Conservation (phyloP, 2,888 invertebrate genomes). For the Caenorhabditis sp. region DNA sequence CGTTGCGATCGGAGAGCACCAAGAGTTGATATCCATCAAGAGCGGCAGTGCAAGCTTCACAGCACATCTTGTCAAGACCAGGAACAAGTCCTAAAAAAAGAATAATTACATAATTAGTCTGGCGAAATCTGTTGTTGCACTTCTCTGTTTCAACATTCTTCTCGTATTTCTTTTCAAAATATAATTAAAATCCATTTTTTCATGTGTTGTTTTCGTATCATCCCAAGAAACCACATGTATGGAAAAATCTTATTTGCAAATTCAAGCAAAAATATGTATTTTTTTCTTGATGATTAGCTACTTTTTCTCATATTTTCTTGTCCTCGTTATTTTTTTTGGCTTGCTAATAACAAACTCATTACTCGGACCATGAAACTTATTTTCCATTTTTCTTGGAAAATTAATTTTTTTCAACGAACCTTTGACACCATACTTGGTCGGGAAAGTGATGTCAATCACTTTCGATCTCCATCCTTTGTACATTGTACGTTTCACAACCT, state of each 20-base stretch:
- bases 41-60: slow-evolving; percentile 84
- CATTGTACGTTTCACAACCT: slow-evolving; percentile 79
- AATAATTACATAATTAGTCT: too few species aligned
- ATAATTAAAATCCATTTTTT: not conserved
- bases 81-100: slow-evolving; percentile 78
- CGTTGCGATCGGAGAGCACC: slow-evolving; percentile 82
- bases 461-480: slow-evolving; percentile 86
- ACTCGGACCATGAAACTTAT: slow-evolving; percentile 44
- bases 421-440: slow-evolving; percentile 78
- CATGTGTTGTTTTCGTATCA: not conserved
- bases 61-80: slow-evolving; percentile 83
- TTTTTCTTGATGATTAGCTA: not conserved
- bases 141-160: not conserved
- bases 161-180: not conserved
- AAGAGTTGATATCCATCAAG: slow-evolving; percentile 83
- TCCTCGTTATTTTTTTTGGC: not conserved
- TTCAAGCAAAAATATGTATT: not conserved
- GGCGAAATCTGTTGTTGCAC: too few species aligned
- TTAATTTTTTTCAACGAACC: slow-evolving; percentile 27
- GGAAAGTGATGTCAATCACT: slow-evolving; percentile 88
- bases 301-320: not conserved
- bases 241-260: too few species aligned
- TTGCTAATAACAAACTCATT: not conserved
- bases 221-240: too few species aligned
- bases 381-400: not conserved